phyloP scores from a whole-genome alignment of 2,113 vertebrate species.

The Takifugu bimaculatus region DNA sequence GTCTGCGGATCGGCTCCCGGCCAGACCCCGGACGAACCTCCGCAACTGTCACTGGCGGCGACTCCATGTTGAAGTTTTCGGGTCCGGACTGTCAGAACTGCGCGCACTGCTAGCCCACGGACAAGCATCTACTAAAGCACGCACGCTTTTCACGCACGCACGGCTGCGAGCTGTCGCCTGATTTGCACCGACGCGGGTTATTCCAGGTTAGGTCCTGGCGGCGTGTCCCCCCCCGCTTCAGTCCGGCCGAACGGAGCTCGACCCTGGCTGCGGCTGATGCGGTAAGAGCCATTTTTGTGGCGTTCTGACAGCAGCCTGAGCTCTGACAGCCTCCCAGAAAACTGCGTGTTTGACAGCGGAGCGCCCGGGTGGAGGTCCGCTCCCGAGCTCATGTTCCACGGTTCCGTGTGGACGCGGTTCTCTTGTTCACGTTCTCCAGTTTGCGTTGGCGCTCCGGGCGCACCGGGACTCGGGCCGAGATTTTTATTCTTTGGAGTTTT shows the following conservation, averaged over 20 bases:
- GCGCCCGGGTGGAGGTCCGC: constrained; percentile 1
- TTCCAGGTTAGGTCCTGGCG: constrained; percentile 66
- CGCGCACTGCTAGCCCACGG: constrained; percentile 2
- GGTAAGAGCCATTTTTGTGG: constrained; percentile 45
- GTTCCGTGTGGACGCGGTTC: too few species aligned
- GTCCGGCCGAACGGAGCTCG: constrained; percentile 43
- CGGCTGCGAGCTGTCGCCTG: constrained; percentile 32
- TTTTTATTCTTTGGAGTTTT: rapidly evolving
- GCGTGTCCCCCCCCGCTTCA: constrained; percentile 44
- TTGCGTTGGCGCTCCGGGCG: background rate
- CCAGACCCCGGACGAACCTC: constrained; percentile 41
- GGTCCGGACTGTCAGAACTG: constrained; percentile 12
- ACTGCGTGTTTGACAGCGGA: constrained; percentile 8
- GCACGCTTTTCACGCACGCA: background rate
- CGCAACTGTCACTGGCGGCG: constrained; percentile 43
- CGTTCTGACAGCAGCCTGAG: constrained; percentile 22
- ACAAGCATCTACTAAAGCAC: background rate
- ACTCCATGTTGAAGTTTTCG: constrained; percentile 56
- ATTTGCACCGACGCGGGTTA: constrained; percentile 62
- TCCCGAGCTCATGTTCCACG: too few species aligned
- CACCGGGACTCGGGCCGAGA: rapidly evolving
- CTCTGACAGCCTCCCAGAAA: constrained; percentile 33
- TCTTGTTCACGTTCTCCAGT: background rate
- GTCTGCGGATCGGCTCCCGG: constrained; percentile 49
- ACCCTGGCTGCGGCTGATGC: constrained; percentile 51